Conservation (phyloP, 2,797 vertebrate genomes). For the Eulemur mongoz region DNA sequence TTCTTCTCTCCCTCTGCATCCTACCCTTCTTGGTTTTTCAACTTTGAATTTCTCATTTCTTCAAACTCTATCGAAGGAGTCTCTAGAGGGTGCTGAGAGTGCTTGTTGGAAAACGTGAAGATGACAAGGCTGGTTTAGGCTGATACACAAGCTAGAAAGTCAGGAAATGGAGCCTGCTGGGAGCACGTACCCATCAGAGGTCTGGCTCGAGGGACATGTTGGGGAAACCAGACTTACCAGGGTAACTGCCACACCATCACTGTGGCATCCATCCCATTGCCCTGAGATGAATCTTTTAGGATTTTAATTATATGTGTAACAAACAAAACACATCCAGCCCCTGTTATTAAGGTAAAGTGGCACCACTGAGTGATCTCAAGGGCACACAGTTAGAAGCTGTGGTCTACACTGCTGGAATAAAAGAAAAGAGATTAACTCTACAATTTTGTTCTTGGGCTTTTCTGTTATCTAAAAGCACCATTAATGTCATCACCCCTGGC, state of each 20-base stretch:
- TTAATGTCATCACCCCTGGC: constrained; percentile 36
- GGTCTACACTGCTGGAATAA: not conserved
- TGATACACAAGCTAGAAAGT: constrained; percentile 5
- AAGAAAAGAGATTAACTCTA: not conserved
- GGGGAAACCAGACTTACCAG: not conserved
- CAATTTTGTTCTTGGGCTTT: not conserved
- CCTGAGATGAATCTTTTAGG: not conserved
- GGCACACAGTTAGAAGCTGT: not conserved
- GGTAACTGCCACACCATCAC: not conserved
- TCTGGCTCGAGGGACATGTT: not conserved
- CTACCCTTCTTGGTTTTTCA: constrained; percentile 27
- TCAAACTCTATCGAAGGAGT: constrained; percentile 9
- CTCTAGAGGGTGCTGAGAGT: not conserved
- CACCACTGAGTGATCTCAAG: constrained; percentile 23
- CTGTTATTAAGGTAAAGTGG: constrained; percentile 26
- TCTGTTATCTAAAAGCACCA: constrained; percentile 44
- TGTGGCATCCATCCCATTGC: constrained; percentile 4
- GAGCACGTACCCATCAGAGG: not conserved
- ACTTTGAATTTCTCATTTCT: constrained; percentile 41
- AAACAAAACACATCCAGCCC: not conserved
- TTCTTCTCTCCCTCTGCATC: not conserved
- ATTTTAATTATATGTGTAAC: not conserved
- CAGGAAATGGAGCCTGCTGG: not conserved
- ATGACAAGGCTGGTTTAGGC: constrained; percentile 1
- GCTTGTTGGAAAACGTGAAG: constrained; percentile 19